A percentile compares a stretch with the other conserved stretches of the same genome.
Conservation (phyloP, 2,888 invertebrate genomes). For the Poecilobothrus nobilitatus region DNA sequence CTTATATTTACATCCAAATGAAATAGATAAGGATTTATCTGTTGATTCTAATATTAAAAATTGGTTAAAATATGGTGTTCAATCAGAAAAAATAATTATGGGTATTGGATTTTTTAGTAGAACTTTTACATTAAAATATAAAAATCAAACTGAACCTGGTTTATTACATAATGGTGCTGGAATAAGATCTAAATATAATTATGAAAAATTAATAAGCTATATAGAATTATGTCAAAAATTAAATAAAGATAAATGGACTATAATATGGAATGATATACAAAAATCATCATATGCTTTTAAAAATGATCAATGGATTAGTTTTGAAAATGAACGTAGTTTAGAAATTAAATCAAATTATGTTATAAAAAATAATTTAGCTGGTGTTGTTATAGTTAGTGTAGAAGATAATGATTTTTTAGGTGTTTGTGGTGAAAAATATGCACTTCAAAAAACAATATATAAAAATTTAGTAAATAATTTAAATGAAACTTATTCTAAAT, state of each 20-base stretch:
- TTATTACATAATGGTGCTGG: constrained; percentile 44
- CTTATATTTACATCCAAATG: too few species aligned
- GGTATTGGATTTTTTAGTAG: too few species aligned
- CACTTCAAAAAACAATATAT: constrained; percentile 8
- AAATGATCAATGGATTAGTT: constrained; percentile 39
- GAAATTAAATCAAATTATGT: constrained; percentile 35
- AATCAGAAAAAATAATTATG: too few species aligned
- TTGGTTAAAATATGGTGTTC: too few species aligned
- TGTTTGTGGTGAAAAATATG: constrained; percentile 13
- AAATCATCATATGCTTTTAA: constrained; percentile 36
- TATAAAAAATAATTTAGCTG: constrained; percentile 45
- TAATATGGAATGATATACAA: constrained; percentile 31
- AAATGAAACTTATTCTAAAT: background rate
- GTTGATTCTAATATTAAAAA: too few species aligned
- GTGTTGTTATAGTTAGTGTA: constrained; percentile 54
- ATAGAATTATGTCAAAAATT: constrained; percentile 39
- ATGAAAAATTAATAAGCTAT: constrained; percentile 47
- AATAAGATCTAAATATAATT: constrained; percentile 44
- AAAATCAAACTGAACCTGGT: constrained; percentile 39
- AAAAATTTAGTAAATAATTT: too few species aligned
- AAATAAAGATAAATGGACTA: constrained; percentile 26
- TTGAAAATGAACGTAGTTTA: constrained; percentile 38
- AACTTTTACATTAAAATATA: constrained; percentile 40
- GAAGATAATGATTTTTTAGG: constrained; percentile 48
- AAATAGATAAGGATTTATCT: too few species aligned